Percentiles rank a stretch among this genome's conserved stretches.
Evolutionary conservation across 1,140 invertebrate genomes (phyloP).

Genomic region (Drosophila varians): DNA sequence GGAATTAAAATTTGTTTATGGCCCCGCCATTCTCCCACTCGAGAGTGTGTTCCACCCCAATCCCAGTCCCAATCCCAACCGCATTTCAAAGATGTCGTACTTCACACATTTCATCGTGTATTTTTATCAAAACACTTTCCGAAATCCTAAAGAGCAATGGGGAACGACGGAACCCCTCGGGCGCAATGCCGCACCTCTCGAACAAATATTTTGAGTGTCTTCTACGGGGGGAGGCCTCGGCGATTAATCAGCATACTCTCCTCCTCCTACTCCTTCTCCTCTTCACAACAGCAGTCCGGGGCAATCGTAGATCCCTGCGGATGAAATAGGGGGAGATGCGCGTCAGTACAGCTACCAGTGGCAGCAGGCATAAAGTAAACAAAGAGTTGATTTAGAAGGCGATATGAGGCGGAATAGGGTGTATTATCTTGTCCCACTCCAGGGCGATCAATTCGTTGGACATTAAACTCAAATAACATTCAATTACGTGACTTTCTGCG

Average conservation of each 20-base stretch:
- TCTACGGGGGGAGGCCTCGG: not conserved
- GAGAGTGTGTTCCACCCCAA: not conserved
- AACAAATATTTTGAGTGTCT: constrained; percentile 30
- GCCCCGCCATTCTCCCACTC: constrained; percentile 6
- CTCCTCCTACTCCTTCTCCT: too few relatives aligned
- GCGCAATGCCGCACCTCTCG: not conserved
- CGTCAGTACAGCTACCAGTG: not conserved
- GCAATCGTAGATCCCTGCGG: constrained; percentile 4
- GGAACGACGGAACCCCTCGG: constrained; percentile 2
- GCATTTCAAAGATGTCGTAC: constrained; percentile 25
- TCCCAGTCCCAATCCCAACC: constrained; percentile 3
- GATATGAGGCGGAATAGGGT: too few relatives aligned
- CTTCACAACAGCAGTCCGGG: not conserved
- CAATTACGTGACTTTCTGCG: constrained; percentile 15
- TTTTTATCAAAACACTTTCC: constrained; percentile 46
- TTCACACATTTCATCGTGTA: constrained; percentile 37
- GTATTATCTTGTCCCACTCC: not conserved
- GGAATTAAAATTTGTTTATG: constrained; percentile 33
- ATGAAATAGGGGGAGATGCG: not conserved
- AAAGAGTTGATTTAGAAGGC: not conserved
- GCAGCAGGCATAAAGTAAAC: not conserved
- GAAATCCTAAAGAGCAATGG: constrained; percentile 5
- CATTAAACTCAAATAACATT: not conserved
- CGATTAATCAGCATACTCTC: constrained; percentile 8
- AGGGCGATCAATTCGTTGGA: not conserved